Conservation (phyloP, 2,888 invertebrate species). For the Ennomos quercinarius region DNA sequence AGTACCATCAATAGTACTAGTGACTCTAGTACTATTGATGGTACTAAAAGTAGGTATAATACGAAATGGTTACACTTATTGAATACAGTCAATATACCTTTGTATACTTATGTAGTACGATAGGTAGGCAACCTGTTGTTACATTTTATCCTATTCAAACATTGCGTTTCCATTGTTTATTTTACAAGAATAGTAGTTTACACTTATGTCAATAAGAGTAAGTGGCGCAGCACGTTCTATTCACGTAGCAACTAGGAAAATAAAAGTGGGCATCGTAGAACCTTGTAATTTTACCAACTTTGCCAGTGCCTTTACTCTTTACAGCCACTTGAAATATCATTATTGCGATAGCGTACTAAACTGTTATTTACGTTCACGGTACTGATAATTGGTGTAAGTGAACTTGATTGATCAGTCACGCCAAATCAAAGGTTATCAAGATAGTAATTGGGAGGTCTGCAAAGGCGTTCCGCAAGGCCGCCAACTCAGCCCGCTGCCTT, state of each 20-base stretch:
- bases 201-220: conserved; percentile 30
- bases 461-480: conserved; percentile 41
- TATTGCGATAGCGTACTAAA: conserved; percentile 9
- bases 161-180: conserved; percentile 22
- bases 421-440: conserved; percentile 49
- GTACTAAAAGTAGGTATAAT: no score
- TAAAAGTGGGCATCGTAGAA: conserved; percentile 17
- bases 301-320: not conserved
- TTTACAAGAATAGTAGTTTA: conserved; percentile 21
- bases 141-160: conserved; percentile 9
- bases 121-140: not conserved
- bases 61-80: no score
- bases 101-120: no score
- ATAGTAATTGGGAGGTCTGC: conserved; percentile 36
- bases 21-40: no score
- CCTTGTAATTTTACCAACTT: conserved; percentile 6
- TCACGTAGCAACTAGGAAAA: conserved; percentile 11
- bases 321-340: not conserved
- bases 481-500: conserved; percentile 31
- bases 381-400: conserved; percentile 21
- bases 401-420: conserved; percentile 43
- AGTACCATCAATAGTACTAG: no score
- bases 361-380: conserved; percentile 3
- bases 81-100: no score
- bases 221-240: conserved; percentile 17